Evolutionary conservation across 2,113 vertebrate genomes (phyloP).

Genomic region (Genyomyrus donnyi): DNA sequence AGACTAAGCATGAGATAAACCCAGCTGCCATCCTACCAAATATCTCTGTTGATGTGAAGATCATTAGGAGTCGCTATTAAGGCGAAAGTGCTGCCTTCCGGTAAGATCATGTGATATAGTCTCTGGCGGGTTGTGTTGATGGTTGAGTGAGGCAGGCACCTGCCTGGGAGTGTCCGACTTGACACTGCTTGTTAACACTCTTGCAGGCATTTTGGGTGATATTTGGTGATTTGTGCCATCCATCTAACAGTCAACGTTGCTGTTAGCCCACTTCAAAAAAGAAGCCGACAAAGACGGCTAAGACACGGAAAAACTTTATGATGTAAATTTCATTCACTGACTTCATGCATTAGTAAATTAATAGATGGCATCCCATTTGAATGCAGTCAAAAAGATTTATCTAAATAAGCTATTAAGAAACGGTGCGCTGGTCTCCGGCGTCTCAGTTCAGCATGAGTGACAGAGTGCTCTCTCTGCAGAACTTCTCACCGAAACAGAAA

Average conservation of each 20-base stretch:
- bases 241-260: background rate
- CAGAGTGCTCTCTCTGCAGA: background rate
- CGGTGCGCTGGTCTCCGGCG: background rate
- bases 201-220: background rate
- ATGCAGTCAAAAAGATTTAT: constrained; percentile 11
- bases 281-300: background rate
- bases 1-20: background rate
- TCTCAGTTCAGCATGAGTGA: background rate
- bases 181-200: background rate
- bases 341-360: constrained; percentile 10
- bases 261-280: background rate
- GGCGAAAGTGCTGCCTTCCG: background rate
- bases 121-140: background rate
- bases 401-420: constrained; percentile 6
- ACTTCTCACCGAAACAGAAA: constrained; percentile 4
- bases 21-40: background rate
- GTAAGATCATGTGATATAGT: background rate
- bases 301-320: background rate
- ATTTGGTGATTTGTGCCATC: background rate
- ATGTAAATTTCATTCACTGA: constrained; percentile 7
- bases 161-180: background rate
- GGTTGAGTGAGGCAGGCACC: background rate
- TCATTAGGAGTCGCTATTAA: background rate
- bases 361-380: constrained; percentile 6
- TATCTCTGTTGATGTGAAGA: background rate